Conservation (phyloP, 2,797 vertebrate species). For the Malacoraja senta region DNA sequence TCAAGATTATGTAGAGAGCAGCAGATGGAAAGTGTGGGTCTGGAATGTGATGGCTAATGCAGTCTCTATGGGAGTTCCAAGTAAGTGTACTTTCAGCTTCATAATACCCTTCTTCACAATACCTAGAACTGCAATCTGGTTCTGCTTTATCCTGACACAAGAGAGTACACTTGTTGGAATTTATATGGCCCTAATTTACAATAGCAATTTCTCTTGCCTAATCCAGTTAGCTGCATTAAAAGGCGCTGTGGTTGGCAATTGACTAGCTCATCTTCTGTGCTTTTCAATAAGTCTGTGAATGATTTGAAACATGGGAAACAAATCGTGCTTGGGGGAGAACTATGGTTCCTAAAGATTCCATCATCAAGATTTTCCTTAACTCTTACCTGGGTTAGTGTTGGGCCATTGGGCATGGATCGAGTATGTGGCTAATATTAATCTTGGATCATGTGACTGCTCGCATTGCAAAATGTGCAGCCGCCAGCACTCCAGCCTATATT, state of each 20-base stretch:
- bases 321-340: neutral
- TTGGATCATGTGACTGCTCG: neutral
- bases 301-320: neutral
- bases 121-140: neutral
- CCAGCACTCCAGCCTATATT: no score
- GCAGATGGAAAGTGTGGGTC: neutral
- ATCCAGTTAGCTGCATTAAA: neutral
- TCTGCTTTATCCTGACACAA: neutral
- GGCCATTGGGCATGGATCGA: neutral
- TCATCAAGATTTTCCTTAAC: neutral
- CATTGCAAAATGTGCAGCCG: neutral
- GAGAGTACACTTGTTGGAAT: no score
- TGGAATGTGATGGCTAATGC: neutral
- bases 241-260: neutral
- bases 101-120: neutral
- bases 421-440: neutral
- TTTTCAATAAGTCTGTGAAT: neutral
- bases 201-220: neutral
- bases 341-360: neutral
- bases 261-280: neutral
- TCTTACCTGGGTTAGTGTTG: neutral
- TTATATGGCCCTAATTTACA: no score
- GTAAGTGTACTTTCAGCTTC: neutral
- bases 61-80: neutral
- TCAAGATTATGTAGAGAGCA: neutral